Conservation (phyloP, 1,140 invertebrate species). For the Helicoverpa zea region DNA sequence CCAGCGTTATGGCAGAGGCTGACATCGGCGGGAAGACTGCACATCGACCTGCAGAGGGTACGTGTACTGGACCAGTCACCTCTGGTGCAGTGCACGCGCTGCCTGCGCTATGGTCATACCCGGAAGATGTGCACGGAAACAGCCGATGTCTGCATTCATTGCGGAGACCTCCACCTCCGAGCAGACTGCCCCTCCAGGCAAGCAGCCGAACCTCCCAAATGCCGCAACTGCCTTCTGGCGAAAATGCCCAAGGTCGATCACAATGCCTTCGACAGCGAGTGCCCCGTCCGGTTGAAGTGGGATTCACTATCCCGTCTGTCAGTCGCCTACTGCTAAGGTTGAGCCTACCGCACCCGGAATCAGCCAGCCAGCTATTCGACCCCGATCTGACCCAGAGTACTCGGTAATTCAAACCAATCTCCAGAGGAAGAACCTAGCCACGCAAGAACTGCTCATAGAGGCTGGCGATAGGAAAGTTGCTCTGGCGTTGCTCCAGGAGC, state of each 20-base stretch:
- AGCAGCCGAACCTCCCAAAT: background rate
- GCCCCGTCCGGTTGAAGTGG: slow-evolving; percentile 11
- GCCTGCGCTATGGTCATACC: slow-evolving; percentile 7
- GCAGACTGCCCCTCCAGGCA: background rate
- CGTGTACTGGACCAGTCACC: background rate
- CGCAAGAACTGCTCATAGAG: slow-evolving; percentile 14
- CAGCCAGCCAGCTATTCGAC: background rate
- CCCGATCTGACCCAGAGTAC: too few species aligned
- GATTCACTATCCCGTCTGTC: slow-evolving; percentile 22
- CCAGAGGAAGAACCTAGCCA: slow-evolving; percentile 3
- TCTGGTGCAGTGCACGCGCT: slow-evolving; percentile 16
- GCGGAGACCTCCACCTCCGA: slow-evolving; percentile 29
- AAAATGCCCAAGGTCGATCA: background rate
- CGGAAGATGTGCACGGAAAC: background rate
- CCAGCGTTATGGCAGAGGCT: background rate
- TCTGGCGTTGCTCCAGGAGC: slow-evolving; percentile 42
- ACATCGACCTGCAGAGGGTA: background rate
- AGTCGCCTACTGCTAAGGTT: slow-evolving; percentile 35
- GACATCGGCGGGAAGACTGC: background rate
- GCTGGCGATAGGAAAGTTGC: slow-evolving; percentile 2
- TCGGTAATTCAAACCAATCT: too few species aligned
- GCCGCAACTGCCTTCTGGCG: slow-evolving; percentile 30
- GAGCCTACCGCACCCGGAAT: background rate
- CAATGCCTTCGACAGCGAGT: slow-evolving; percentile 37
- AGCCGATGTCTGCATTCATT: slow-evolving; percentile 29